Evolutionary conservation across 2,888 invertebrate species (phyloP), one percentile per base, ranked within the genome.

Genomic region (Rhagonycha lutea): DNA sequence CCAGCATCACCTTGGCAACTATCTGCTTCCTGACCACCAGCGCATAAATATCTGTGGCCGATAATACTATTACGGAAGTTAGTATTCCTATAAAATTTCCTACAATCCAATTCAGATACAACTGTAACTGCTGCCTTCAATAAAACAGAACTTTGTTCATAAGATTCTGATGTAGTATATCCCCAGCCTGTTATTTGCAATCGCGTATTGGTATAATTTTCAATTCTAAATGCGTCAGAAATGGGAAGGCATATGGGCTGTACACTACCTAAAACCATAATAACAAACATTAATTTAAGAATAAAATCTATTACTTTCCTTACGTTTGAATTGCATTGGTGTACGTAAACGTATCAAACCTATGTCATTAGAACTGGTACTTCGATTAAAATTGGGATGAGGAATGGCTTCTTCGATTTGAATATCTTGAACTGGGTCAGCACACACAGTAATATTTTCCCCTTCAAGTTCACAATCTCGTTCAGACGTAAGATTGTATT

Each of bases 131-230:
- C 60, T 4, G 68, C 73, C 32, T 75, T 69, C 26, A 78, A 24
- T 14, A 78, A 70, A 12, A 69, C 68, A 10, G 23, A 11, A 61
- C 73, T 73, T 68, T 28, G 8, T 14, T 8, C 2, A 2, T n/a
- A n/a, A n/a, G 5, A n/a, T n/a, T 47, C n/a, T 47, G 92, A 93
- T 81, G 91, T 90, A 28, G 91, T n/a, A n/a, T n/a, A 90, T 26
- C 95, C 95, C 94, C 95, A 95, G 0, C 95, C 95, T 4, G 94
- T 92, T 1, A 93, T 93, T 68, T 91, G 89, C 79, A 91, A 90
- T 81, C 89, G 88, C 79, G 86, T 86, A 3, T 89, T 89, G 8
- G 88, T 87, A 14, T 90, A 89, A 68, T 87, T 84, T 68, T 85
- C 86, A n/a, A 82, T 83, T 63, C 84, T 78, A 14, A 81, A 72